These are phyloP conservation scores for Grus americana DNA, from an alignment of 2,113 vertebrate species.

Conservation along the genomic window DNA sequence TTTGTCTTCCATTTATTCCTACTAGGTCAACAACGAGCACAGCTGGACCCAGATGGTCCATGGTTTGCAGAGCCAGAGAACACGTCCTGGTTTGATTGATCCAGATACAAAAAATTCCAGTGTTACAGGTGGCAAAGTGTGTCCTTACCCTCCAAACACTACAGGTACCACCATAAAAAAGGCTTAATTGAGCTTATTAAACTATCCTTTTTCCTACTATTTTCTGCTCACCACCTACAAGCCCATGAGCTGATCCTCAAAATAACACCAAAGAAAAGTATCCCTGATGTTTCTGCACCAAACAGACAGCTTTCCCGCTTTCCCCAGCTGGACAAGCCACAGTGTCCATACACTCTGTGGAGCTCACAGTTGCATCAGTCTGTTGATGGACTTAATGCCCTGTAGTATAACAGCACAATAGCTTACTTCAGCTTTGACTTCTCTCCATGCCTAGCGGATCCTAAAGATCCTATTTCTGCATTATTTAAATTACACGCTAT, in stretches of 20 bases:
- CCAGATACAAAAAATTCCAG: background rate
- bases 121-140: background rate
- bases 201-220: background rate
- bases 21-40: background rate
- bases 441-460: background rate
- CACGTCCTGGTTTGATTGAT: background rate
- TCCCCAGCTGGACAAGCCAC: background rate
- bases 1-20: slow-evolving; percentile 16
- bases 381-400: background rate
- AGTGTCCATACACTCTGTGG: background rate
- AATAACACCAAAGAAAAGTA: background rate
- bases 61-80: background rate
- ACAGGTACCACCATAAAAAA: background rate
- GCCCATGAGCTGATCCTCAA: background rate
- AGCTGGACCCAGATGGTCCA: background rate
- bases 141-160: background rate
- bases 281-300: background rate
- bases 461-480: background rate
- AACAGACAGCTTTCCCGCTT: background rate
- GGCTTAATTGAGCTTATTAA: background rate
- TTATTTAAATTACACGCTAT: background rate
- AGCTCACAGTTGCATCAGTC: background rate
- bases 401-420: background rate
- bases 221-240: background rate
- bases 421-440: background rate